A percentile compares a stretch with the other conserved stretches of the same genome.
phyloP scores from a whole-genome alignment of 2,888 invertebrate species.

The Ochropleura leucogaster region DNA sequence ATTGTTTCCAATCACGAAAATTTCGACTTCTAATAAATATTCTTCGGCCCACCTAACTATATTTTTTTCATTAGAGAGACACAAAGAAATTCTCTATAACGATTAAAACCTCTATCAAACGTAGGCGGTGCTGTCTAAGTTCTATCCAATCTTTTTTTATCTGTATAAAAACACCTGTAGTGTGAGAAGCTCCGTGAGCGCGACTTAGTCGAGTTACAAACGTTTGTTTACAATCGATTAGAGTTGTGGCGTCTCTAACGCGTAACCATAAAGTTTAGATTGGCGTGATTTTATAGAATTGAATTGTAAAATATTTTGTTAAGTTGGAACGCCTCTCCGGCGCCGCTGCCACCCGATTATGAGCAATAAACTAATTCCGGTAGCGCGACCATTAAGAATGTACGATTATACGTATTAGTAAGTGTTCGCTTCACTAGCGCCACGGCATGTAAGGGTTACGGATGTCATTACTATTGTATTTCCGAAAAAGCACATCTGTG shows the following conservation, averaged over 20 bases:
- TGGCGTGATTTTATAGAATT: slow-evolving; percentile 39
- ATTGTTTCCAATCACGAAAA: slow-evolving; percentile 48
- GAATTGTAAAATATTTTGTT: slow-evolving; percentile 66
- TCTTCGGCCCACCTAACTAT: slow-evolving; percentile 43
- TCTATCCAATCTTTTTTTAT: slow-evolving; percentile 75
- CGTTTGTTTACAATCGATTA: slow-evolving; percentile 53
- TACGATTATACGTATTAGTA: slow-evolving; percentile 81
- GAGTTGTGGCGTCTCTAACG: slow-evolving; percentile 35
- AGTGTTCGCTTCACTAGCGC: slow-evolving; percentile 66
- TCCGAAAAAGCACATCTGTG: slow-evolving; percentile 50
- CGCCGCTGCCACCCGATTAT: slow-evolving; percentile 86
- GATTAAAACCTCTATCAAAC: slow-evolving; percentile 79
- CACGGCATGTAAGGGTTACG: slow-evolving; percentile 54
- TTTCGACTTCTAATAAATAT: slow-evolving; percentile 42
- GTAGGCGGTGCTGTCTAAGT: slow-evolving; percentile 79
- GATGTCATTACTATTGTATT: slow-evolving; percentile 65
- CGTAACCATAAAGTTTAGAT: slow-evolving; percentile 64
- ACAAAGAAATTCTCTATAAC: slow-evolving; percentile 65
- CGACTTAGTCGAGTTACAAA: slow-evolving; percentile 65
- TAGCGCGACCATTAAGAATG: slow-evolving; percentile 84
- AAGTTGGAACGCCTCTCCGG: slow-evolving; percentile 84
- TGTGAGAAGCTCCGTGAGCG: slow-evolving; percentile 82
- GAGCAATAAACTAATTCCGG: slow-evolving; percentile 89
- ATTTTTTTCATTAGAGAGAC: slow-evolving; percentile 56
- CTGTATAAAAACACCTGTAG: slow-evolving; percentile 84